These are phyloP conservation scores for Nothoprocta pentlandii DNA, from an alignment of 2,113 vertebrate genomes.

Conservation along the genomic window DNA sequence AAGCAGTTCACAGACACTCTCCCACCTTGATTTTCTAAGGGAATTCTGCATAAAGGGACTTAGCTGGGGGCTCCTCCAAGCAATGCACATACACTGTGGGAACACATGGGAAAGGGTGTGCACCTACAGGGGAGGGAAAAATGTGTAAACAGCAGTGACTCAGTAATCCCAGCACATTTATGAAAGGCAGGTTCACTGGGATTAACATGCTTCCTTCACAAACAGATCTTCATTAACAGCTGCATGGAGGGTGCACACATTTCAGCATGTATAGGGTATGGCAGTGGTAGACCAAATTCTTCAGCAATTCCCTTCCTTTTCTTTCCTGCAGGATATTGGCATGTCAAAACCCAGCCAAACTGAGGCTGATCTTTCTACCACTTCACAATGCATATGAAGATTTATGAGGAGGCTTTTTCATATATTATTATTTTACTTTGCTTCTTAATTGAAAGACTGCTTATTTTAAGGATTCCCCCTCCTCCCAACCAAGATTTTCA, in stretches of 20 bases:
- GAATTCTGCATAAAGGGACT: neutral
- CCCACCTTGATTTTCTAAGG: neutral
- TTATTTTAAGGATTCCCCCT: conserved; percentile 39
- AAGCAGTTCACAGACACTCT: neutral
- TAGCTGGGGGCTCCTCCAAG: neutral
- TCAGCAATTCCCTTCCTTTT: neutral
- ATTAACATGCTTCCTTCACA: conserved; percentile 1
- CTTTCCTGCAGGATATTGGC: neutral
- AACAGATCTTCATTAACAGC: conserved; percentile 23
- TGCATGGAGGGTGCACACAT: neutral
- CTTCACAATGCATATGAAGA: conserved; percentile 22
- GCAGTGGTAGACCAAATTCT: neutral
- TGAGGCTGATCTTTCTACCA: conserved; percentile 23
- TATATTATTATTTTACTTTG: conserved; percentile 35
- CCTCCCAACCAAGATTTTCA: conserved; percentile 20
- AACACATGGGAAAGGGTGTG: conserved; percentile 15
- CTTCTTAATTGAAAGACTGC: conserved; percentile 46
- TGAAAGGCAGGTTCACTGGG: neutral
- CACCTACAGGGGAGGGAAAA: conserved; percentile 34
- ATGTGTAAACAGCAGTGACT: conserved; percentile 33
- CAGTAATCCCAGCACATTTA: neutral
- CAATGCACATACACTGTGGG: neutral
- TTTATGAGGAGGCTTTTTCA: neutral
- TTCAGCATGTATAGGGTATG: neutral
- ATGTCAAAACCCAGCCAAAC: neutral